Conservation (phyloP, 64 coral and sea anemone genomes). For the Dendronephthya gigantea region DNA sequence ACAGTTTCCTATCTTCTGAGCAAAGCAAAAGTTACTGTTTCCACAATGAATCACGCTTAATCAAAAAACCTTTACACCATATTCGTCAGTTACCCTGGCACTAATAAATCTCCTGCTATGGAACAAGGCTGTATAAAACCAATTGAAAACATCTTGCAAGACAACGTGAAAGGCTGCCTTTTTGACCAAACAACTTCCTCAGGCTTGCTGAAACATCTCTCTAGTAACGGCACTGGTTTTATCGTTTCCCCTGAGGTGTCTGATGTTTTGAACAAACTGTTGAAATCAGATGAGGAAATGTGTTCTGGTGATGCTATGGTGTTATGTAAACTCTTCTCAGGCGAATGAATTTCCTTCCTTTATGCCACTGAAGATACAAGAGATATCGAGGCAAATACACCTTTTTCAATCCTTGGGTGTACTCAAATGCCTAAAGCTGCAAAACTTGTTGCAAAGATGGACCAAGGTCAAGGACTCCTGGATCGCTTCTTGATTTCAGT, state of each 20-base stretch:
- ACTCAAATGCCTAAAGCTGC: slow-evolving; percentile 30
- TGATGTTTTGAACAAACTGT: slow-evolving; percentile 6
- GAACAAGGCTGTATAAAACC: slow-evolving; percentile 10
- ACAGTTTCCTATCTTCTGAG: slow-evolving; percentile 20
- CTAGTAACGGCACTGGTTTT: not conserved
- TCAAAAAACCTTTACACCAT: slow-evolving; percentile 16
- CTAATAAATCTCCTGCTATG: slow-evolving; percentile 19
- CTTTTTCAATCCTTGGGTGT: slow-evolving; percentile 16
- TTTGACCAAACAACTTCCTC: slow-evolving; percentile 14
- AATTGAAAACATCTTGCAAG: not conserved
- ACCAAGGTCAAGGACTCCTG: slow-evolving; percentile 24
- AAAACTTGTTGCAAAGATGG: slow-evolving; percentile 39
- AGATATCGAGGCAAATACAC: no score
- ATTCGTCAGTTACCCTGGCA: slow-evolving; percentile 24
- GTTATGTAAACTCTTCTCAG: slow-evolving; percentile 18
- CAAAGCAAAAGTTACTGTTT: not conserved
- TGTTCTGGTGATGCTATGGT: not conserved
- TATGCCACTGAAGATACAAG: slow-evolving; percentile 20
- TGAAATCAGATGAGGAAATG: no score
- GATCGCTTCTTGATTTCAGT: slow-evolving; percentile 10
- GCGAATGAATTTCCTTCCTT: slow-evolving; percentile 15
- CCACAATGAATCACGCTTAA: slow-evolving; percentile 6
- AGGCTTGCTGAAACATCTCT: slow-evolving; percentile 8
- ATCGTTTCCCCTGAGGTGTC: not conserved
- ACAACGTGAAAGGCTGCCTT: not conserved